phyloP scores from a whole-genome alignment of 2,888 invertebrate genomes.

The Trichogramma dendrolimi region DNA sequence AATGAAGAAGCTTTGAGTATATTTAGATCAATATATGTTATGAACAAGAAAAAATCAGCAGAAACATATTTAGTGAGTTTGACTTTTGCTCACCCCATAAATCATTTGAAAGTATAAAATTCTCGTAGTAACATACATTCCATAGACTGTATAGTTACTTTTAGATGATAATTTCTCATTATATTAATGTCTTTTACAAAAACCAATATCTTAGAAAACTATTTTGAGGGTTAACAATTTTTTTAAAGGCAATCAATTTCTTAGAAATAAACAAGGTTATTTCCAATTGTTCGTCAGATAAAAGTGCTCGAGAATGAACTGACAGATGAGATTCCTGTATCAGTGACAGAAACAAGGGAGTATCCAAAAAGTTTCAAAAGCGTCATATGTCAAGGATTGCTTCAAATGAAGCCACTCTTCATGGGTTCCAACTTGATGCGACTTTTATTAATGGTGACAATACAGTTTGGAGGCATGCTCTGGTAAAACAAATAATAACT shows the following conservation, averaged over 20 bases:
- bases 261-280: conserved; percentile 13
- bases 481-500: conserved; percentile 10
- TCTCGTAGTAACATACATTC: background rate
- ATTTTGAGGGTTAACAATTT: background rate
- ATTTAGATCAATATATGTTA: conserved; percentile 61
- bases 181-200: too few species aligned
- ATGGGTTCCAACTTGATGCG: conserved; percentile 59
- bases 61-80: conserved; percentile 63
- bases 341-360: background rate
- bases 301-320: conserved; percentile 19
- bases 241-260: conserved; percentile 9
- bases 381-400: conserved; percentile 50
- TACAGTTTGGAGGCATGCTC: conserved; percentile 54
- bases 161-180: too few species aligned
- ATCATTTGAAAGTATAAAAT: background rate
- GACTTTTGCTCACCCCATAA: background rate
- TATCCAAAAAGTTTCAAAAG: conserved; percentile 47
- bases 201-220: too few species aligned
- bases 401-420: conserved; percentile 65
- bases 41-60: conserved; percentile 62
- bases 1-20: conserved; percentile 64
- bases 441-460: conserved; percentile 61
- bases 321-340: background rate
- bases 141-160: too few species aligned
- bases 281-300: conserved; percentile 19